These are phyloP conservation scores for Raja brachyura DNA, from an alignment of 2,113 vertebrate genomes.

Conservation along the genomic window DNA sequence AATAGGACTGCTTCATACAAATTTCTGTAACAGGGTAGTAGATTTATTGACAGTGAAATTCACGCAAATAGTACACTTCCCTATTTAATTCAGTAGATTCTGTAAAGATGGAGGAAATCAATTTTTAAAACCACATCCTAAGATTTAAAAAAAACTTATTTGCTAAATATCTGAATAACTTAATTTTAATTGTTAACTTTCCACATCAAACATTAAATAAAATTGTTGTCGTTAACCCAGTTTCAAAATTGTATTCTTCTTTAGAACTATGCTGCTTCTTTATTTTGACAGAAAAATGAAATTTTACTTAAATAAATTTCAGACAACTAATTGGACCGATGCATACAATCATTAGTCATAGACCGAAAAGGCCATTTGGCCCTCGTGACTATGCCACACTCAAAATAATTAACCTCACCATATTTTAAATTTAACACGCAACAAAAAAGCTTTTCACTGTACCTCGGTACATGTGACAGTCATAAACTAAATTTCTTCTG, in stretches of 20 bases:
- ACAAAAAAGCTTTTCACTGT: too few species aligned
- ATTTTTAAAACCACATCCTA: not conserved
- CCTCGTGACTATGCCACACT: too few species aligned
- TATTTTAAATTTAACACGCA: not conserved
- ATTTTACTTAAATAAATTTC: not conserved
- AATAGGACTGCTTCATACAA: not conserved
- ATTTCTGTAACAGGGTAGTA: not conserved
- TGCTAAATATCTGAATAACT: not conserved
- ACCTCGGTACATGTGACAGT: too few species aligned
- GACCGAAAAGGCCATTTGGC: too few species aligned
- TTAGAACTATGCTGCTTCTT: not conserved
- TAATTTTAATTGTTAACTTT: not conserved
- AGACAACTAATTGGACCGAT: not conserved
- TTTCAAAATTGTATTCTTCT: not conserved
- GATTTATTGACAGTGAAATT: not conserved
- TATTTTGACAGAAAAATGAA: not conserved
- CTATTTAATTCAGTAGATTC: not conserved
- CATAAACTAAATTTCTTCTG: not conserved
- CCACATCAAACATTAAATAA: not conserved
- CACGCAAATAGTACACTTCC: not conserved
- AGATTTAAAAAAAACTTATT: not conserved
- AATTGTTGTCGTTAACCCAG: not conserved
- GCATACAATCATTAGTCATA: too few species aligned
- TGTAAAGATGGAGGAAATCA: not conserved
- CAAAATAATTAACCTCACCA: not conserved